Base-by-base conservation (phyloP, 2,888 invertebrate species). In the Hirtodrosophila duncani region DNA sequence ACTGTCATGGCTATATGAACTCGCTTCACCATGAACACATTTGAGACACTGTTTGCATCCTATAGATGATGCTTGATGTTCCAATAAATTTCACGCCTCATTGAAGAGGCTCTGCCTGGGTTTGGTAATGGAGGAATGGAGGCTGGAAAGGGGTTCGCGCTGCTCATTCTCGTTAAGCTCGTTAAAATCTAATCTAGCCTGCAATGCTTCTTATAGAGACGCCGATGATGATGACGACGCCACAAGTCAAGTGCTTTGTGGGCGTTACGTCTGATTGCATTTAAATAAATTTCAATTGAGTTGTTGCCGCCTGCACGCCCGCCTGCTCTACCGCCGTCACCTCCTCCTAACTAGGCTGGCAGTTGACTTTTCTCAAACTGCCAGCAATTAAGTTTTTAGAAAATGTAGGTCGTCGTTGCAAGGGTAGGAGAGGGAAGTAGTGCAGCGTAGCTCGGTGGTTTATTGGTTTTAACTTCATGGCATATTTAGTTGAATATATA, bases 281-380 rank as follows among this genome's bases (percentile, higher is more conserved):
- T 81, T 68, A 56, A 82, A 75, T 72, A 74, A 80, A 80, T 66
- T 71, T 77, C 66, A 82, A 77, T 80, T 80, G 66, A 68, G 55
- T 46, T 58, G 67, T 60, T 67, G 78, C 51, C 68, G 37, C 52
- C 26, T 67, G 50, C n/a, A n/a, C n/a, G 72, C 30, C 45, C 68
- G 55, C 38, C 50, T 23, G 60, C 44, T 13, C 34, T 36, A 45
- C 23, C 27, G 16, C 21, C 7, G 18, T 18, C 10, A 20, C 24
- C 11, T 17, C 18, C 21, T 21, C 24, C 3, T 3, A 6, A 26
- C 31, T 26, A 31, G 37, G 30, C 50, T 51, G 27, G 49, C n/a
- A n/a, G 44, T 20, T 27, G 44, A 9, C 14, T 43, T 16, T 44
- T 36, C 38, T 37, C 31, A 9, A 24, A 10, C 23, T 20, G 50